phyloP scores from a whole-genome alignment of 2,888 invertebrate species.

The Lymantria monacha region DNA sequence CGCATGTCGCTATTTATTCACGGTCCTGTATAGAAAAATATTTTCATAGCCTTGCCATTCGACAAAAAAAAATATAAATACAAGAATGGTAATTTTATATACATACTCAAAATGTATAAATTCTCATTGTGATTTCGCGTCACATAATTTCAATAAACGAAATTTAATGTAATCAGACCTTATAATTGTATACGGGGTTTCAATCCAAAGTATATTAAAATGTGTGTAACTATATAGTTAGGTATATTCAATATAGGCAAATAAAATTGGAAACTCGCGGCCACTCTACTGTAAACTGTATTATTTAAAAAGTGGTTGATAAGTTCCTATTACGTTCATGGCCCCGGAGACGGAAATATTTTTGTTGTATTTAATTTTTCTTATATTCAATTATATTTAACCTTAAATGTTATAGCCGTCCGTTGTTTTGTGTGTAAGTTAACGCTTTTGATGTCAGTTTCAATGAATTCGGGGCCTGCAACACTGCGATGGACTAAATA shows the following conservation, averaged over 20 bases:
- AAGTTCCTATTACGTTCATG: conserved; percentile 67
- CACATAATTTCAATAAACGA: background rate
- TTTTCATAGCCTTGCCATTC: no score
- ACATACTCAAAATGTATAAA: background rate
- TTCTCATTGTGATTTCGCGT: background rate
- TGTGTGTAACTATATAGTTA: conserved; percentile 49
- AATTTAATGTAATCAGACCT: conserved; percentile 17
- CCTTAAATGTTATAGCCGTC: conserved; percentile 41
- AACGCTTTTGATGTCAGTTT: conserved; percentile 11
- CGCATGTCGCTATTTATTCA: no score
- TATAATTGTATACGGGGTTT: conserved; percentile 31
- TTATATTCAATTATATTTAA: conserved; percentile 13
- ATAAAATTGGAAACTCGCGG: conserved; percentile 48
- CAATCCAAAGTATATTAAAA: conserved; percentile 35
- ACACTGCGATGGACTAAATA: background rate
- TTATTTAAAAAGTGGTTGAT: conserved; percentile 62
- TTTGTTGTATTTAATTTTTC: conserved; percentile 15
- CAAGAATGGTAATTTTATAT: background rate
- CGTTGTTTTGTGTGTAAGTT: conserved; percentile 39
- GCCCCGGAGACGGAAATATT: conserved; percentile 19
- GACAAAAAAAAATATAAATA: no score
- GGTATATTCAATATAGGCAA: conserved; percentile 36
- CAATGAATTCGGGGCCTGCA: conserved; percentile 16
- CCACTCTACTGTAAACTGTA: conserved; percentile 48
- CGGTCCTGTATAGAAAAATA: no score